These are phyloP conservation scores for Apteryx owenii DNA, from an alignment of 2,113 vertebrate genomes.

Conservation along the genomic window DNA sequence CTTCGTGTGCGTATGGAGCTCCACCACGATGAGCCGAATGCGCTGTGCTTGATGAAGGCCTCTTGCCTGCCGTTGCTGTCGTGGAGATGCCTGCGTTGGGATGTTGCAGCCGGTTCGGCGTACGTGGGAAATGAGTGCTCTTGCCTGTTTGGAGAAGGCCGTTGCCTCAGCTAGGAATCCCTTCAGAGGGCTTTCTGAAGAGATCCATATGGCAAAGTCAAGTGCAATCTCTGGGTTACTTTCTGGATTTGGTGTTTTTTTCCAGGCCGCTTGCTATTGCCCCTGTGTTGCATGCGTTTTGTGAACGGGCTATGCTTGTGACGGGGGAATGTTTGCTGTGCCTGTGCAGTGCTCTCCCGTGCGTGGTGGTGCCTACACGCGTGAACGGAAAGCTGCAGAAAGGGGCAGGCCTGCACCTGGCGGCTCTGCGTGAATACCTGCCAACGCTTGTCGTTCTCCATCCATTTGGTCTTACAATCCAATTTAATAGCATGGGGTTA, in stretches of 20 bases:
- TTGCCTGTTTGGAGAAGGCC: too few species aligned
- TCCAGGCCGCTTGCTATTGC: not conserved
- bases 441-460: not conserved
- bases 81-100: not conserved
- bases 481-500: not conserved
- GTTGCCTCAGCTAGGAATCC: not conserved
- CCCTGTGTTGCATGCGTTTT: not conserved
- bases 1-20: fast-evolving
- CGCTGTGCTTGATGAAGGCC: not conserved
- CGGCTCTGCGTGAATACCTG: not conserved
- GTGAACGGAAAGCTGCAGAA: too few species aligned
- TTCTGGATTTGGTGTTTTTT: not conserved
- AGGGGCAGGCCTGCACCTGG: not conserved
- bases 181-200: not conserved
- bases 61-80: too few species aligned
- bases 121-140: not conserved
- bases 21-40: not conserved
- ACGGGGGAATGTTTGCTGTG: not conserved
- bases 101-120: too few species aligned
- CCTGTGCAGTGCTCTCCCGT: not conserved
- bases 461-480: not conserved
- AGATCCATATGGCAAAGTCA: not conserved
- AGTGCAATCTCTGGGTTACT: not conserved
- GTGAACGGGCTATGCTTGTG: not conserved
- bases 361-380: not conserved